phyloP scores from a whole-genome alignment of 2,888 invertebrate genomes.

The Aplocera efformata region DNA sequence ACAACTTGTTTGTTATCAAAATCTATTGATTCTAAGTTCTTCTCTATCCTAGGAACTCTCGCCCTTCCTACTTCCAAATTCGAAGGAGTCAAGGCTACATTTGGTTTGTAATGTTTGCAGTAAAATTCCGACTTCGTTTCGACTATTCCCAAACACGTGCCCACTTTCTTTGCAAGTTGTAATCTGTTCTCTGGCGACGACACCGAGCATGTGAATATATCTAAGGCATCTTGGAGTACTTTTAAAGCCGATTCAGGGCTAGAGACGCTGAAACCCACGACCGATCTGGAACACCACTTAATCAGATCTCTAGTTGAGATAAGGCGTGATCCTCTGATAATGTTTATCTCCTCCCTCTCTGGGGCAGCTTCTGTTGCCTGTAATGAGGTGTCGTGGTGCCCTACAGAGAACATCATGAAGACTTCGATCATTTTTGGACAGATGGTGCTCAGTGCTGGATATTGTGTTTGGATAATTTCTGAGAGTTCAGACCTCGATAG shows the following conservation, averaged over 20 bases:
- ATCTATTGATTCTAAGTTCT: conserved; percentile 56
- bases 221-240: conserved; percentile 93
- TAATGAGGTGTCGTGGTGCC: conserved; percentile 79
- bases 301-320: conserved; percentile 93
- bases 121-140: conserved; percentile 91
- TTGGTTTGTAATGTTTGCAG: conserved; percentile 88
- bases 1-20: conserved; percentile 71
- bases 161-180: conserved; percentile 86
- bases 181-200: conserved; percentile 83
- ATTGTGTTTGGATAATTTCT: conserved; percentile 84
- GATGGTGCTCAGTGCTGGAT: conserved; percentile 86
- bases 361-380: conserved; percentile 54
- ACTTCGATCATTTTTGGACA: conserved; percentile 89
- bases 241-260: conserved; percentile 84
- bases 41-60: conserved; percentile 67
- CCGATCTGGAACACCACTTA: conserved; percentile 93
- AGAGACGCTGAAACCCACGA: conserved; percentile 86
- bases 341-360: conserved; percentile 43
- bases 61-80: conserved; percentile 87
- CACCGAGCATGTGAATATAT: conserved; percentile 93
- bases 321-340: conserved; percentile 80
- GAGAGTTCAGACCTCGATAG: conserved; percentile 87
- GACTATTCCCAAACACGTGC: conserved; percentile 89
- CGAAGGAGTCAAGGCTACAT: conserved; percentile 79
- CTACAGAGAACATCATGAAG: conserved; percentile 89